Percentiles rank a stretch among this genome's conserved stretches.
Conservation (phyloP, 1,140 invertebrate species). For the Dendroctonus ponderosae region DNA sequence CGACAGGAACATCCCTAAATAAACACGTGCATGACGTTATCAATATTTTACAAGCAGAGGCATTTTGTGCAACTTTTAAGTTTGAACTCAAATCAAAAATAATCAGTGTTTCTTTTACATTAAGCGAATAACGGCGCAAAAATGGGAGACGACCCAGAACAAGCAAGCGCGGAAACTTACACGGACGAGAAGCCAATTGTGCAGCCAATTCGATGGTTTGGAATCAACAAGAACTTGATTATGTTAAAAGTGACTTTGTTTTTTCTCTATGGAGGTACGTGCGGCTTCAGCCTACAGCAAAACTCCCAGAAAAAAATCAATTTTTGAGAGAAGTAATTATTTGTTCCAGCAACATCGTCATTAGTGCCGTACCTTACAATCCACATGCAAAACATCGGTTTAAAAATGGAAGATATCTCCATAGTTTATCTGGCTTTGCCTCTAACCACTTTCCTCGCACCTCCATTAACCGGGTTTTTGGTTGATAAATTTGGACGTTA, state of each 20-base stretch:
- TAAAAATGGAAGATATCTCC: constrained; percentile 79
- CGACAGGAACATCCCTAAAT: no score
- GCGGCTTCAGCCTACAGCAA: not conserved
- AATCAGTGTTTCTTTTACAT: not conserved
- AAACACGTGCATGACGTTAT: not conserved
- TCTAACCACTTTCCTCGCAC: constrained; percentile 76
- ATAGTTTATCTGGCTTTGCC: constrained; percentile 81
- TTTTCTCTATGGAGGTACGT: constrained; percentile 73
- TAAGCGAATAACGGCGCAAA: not conserved
- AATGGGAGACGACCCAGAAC: constrained; percentile 25
- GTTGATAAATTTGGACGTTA: constrained; percentile 81
- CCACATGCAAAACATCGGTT: constrained; percentile 83
- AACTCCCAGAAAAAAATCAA: not conserved
- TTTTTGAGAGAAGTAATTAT: not conserved
- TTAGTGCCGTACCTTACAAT: constrained; percentile 80
- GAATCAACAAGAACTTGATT: constrained; percentile 69
- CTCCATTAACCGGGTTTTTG: constrained; percentile 74
- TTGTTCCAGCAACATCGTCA: constrained; percentile 68
- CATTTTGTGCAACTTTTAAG: not conserved
- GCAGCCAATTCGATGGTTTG: constrained; percentile 33
- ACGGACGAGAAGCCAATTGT: constrained; percentile 30
- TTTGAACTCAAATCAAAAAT: not conserved
- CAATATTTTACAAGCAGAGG: not conserved
- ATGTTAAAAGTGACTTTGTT: constrained; percentile 78
- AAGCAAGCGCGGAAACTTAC: constrained; percentile 25